Conservation (phyloP, 2,113 vertebrate species). For the Glareola pratincola region DNA sequence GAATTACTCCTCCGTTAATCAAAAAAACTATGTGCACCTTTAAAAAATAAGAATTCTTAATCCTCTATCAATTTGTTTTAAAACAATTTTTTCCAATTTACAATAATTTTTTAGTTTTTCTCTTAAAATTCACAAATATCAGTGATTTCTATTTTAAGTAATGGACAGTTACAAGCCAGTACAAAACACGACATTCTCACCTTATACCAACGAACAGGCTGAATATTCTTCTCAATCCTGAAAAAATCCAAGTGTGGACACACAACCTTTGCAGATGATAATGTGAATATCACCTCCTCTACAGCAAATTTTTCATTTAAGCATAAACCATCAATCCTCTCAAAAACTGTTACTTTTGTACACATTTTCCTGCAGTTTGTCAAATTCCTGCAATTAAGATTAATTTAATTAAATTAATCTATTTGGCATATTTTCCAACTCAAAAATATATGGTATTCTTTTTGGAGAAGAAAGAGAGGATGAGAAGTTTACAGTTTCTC, state of each 20-base stretch:
- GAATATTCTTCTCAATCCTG: constrained; percentile 44
- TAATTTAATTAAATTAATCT: background rate
- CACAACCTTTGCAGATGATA: constrained; percentile 40
- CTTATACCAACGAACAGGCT: constrained; percentile 82
- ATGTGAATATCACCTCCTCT: background rate
- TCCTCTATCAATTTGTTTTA: background rate
- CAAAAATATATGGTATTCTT: background rate
- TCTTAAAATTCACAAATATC: background rate
- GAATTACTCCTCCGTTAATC: background rate
- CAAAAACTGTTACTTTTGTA: constrained; percentile 58
- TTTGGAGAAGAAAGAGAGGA: background rate
- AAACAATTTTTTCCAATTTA: background rate
- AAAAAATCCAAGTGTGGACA: constrained; percentile 79
- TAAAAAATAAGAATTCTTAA: background rate
- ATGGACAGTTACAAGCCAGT: background rate
- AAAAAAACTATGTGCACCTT: background rate
- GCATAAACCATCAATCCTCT: constrained; percentile 60
- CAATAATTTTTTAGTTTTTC: background rate
- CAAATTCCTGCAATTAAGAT: constrained; percentile 66
- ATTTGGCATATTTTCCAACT: background rate
- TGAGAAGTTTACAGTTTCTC: background rate
- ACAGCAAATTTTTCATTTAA: constrained; percentile 52
- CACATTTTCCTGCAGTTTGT: constrained; percentile 50
- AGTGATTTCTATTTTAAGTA: background rate
- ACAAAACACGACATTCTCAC: constrained; percentile 52